Percentiles rank a stretch among this genome's conserved stretches.
Conservation (phyloP, 2,888 invertebrate genomes). For the Melitaea athalia region DNA sequence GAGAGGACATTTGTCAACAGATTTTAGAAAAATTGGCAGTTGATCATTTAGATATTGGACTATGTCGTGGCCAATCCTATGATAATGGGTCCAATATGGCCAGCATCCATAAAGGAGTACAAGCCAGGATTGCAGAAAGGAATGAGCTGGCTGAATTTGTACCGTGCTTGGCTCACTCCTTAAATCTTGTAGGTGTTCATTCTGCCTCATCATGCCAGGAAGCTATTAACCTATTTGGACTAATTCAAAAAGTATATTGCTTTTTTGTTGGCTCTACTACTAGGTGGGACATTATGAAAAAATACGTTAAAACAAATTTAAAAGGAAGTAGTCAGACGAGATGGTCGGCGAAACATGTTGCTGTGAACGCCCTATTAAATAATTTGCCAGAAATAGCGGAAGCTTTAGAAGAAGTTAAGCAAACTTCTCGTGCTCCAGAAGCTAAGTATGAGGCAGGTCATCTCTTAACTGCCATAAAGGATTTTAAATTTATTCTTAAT, state of each 20-base stretch:
- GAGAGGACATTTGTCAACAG: neutral
- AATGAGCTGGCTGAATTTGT: neutral
- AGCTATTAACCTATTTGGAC: no score
- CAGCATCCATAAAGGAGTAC: neutral
- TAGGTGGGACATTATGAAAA: conserved; percentile 42
- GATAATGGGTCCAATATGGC: neutral
- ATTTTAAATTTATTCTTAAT: conserved; percentile 40
- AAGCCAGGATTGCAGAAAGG: neutral
- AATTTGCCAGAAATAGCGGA: conserved; percentile 33
- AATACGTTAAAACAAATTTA: conserved; percentile 34
- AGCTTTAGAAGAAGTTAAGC: conserved; percentile 37
- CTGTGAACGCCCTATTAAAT: conserved; percentile 41
- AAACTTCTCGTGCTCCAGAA: conserved; percentile 40
- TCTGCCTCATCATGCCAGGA: no score
- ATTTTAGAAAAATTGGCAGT: neutral
- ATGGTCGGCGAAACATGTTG: conserved; percentile 41
- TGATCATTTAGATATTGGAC: neutral
- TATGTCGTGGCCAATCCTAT: neutral
- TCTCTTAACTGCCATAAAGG: conserved; percentile 37
- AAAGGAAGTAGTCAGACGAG: conserved; percentile 41
- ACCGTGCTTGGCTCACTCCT: neutral
- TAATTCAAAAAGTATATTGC: no score
- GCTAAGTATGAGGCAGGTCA: conserved; percentile 38
- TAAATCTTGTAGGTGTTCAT: neutral
- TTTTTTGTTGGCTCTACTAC: conserved; percentile 43